Evolutionary conservation across 2,113 vertebrate genomes (phyloP), one percentile per base, ranked within the genome.

Genomic region (Ascaphus truei): DNA sequence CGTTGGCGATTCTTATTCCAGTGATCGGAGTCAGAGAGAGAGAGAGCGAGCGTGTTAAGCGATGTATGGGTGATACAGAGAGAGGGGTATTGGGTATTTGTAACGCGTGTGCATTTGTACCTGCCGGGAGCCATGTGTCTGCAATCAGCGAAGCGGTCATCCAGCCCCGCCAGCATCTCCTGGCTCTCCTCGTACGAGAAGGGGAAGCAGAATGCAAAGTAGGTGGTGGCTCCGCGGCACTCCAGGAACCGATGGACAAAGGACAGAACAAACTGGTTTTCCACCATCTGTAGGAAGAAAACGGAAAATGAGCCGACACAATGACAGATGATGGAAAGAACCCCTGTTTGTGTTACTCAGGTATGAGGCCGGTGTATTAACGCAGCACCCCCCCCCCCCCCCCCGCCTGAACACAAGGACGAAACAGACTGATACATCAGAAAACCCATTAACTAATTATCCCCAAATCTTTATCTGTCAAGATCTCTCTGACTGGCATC

Each of bases 141-240:
- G 80, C 80, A 86, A 48, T 89, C 91, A 27, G 86, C 79, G 78
- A 93, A 91, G 62, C 85, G 93, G 55, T 90, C 63, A 13, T 96
- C 96, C 73, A 99, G 83, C 76, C 87, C 91, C 16, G 83, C 84
- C 75, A 99, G 82, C 92, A 95, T 91, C 76, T 96, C 94, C 88
- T 98, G 96, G 81, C 93, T 92, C 83, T 98, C 95, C 0, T 77
- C 81, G 79, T 99, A 99, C 3, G 97, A 96, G 84, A 97, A 98
- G 1, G 96, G 97, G 81, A 91, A 99, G 75, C 95, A 98, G 89
- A 99, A 99, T 76, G 95, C 93, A 68, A 99, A 98, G 86, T 89
- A 98, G 66, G 95, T 95, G 77, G 92, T 94, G 55, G 93, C 86
- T 2, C 93, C 95, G 0, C 90, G 91, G 74, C 86, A 86, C 52